These are phyloP conservation scores for Coptodon bakossiorum DNA, from an alignment of 2,113 vertebrate genomes.

Conservation along the genomic window DNA sequence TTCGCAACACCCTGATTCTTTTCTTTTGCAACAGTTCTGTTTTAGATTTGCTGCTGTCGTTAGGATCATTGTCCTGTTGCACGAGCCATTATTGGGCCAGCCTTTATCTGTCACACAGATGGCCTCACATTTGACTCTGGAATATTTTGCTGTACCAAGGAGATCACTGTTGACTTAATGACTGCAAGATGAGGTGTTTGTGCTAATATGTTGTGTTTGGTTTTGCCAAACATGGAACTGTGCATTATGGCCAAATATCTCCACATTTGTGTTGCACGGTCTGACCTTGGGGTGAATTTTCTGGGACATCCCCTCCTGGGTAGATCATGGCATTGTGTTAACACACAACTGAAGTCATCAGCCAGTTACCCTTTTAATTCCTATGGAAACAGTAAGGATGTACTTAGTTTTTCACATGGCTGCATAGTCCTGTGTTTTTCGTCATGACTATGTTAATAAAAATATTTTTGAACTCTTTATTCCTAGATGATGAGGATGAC, in stretches of 20 bases:
- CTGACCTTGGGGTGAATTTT: background rate
- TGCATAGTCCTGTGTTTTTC: background rate
- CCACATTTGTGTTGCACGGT: background rate
- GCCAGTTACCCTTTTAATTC: background rate
- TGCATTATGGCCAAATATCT: background rate
- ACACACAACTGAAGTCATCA: background rate
- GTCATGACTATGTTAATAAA: background rate
- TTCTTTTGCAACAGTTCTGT: background rate
- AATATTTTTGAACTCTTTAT: background rate
- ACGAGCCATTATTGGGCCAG: background rate
- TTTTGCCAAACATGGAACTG: background rate
- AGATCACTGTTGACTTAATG: background rate
- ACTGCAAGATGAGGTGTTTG: background rate
- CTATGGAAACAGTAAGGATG: background rate
- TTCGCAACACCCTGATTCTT: background rate
- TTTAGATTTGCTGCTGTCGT: background rate
- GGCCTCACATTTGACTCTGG: background rate
- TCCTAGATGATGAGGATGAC: slow-evolving; percentile 87
- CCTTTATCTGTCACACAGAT: background rate
- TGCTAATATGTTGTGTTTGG: background rate
- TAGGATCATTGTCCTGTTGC: background rate
- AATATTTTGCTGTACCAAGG: background rate
- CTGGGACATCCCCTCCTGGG: background rate
- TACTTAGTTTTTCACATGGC: background rate
- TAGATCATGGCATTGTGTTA: background rate